These are phyloP conservation scores for Drosophila tristis DNA, from an alignment of 1,140 invertebrate genomes.

Conservation along the genomic window DNA sequence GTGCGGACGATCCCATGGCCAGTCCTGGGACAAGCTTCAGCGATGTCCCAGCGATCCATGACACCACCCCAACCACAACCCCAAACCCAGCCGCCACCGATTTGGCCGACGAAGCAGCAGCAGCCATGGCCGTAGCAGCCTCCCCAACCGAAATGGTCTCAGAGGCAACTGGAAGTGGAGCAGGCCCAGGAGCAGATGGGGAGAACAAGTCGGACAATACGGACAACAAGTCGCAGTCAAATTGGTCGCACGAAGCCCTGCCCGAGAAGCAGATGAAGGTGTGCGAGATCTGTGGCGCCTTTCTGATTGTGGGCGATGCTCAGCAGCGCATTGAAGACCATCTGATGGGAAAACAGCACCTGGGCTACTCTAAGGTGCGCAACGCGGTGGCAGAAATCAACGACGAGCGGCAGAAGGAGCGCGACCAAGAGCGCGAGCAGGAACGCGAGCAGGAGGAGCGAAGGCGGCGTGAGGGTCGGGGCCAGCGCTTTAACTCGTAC, in stretches of 20 bases:
- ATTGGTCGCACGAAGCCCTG: slow-evolving; percentile 84
- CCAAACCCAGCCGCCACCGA: slow-evolving; percentile 1
- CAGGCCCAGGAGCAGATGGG: background rate
- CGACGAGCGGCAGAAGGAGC: slow-evolving; percentile 87
- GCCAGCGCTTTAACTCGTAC: slow-evolving; percentile 84
- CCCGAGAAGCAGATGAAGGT: slow-evolving; percentile 99
- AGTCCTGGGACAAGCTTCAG: slow-evolving; percentile 31
- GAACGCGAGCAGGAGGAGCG: slow-evolving; percentile 89
- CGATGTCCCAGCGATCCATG: slow-evolving; percentile 4
- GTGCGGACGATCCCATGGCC: slow-evolving; percentile 16
- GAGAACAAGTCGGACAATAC: slow-evolving; percentile 86
- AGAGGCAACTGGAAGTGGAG: background rate
- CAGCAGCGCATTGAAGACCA: slow-evolving; percentile 99
- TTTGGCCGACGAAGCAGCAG: background rate
- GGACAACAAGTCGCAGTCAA: slow-evolving; percentile 85
- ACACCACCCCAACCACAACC: slow-evolving; percentile 1
- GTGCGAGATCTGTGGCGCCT: slow-evolving; percentile 98
- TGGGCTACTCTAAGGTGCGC: slow-evolving; percentile 90
- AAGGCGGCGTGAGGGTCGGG: slow-evolving; percentile 87
- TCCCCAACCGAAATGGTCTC: background rate
- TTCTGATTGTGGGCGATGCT: slow-evolving; percentile 99
- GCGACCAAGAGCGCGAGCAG: slow-evolving; percentile 87
- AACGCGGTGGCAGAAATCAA: slow-evolving; percentile 88
- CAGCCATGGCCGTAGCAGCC: slow-evolving; percentile 1
- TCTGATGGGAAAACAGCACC: slow-evolving; percentile 98